Evolutionary conservation across 2,888 invertebrate species (phyloP).

Genomic region (Malachius bipustulatus): DNA sequence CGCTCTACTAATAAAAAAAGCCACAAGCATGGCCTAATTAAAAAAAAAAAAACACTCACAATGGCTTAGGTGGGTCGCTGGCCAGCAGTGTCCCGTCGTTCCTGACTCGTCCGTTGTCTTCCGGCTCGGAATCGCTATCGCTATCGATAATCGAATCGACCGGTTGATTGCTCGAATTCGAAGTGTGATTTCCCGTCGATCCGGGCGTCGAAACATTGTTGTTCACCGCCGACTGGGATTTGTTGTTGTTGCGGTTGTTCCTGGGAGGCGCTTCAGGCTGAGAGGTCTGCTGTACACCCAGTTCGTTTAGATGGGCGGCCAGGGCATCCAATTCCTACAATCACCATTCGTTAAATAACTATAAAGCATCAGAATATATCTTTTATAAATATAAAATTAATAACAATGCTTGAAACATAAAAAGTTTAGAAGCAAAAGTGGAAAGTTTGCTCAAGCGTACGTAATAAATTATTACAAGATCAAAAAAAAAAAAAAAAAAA

Average conservation of each 20-base stretch:
- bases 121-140: conserved; percentile 73
- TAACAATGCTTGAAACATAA: too few relatives aligned
- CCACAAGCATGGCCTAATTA: too few relatives aligned
- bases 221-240: conserved; percentile 28
- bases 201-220: conserved; percentile 31
- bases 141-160: conserved; percentile 58
- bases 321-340: conserved; percentile 95
- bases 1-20: too few relatives aligned
- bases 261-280: conserved; percentile 62
- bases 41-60: conserved; percentile 52
- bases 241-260: conserved; percentile 39
- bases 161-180: conserved; percentile 39
- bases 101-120: conserved; percentile 66
- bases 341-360: too few relatives aligned
- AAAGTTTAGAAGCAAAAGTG: too few relatives aligned
- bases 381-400: too few relatives aligned
- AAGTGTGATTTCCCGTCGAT: conserved; percentile 27
- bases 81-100: conserved; percentile 92
- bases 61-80: conserved; percentile 92
- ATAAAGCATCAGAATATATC: too few relatives aligned
- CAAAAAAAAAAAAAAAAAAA: conserved; percentile 11
- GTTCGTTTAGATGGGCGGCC: conserved; percentile 90
- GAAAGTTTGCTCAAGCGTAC: conserved; percentile 7
- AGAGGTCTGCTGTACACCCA: conserved; percentile 55
- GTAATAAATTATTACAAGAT: conserved; percentile 8